These are phyloP conservation scores for Dermatemys mawii DNA, from an alignment of 2,113 vertebrate species.

Conservation along the genomic window DNA sequence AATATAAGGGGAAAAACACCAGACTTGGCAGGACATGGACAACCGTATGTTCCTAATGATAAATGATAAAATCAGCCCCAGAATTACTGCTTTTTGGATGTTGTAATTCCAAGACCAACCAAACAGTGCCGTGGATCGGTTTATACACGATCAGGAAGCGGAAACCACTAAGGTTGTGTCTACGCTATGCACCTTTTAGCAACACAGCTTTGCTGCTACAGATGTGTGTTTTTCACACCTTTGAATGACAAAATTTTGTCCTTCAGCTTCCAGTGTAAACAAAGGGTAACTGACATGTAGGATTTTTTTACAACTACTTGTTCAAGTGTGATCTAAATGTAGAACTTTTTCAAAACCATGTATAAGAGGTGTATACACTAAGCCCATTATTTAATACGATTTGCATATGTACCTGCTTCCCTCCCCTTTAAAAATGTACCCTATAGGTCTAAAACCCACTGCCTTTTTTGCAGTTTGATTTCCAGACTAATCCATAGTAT, in stretches of 20 bases:
- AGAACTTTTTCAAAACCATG: background rate
- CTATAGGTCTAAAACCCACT: background rate
- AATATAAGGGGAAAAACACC: background rate
- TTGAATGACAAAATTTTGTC: too few relatives aligned
- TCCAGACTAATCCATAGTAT: background rate
- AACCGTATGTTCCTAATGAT: background rate
- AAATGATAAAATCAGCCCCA: slow-evolving; percentile 40
- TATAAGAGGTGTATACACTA: background rate
- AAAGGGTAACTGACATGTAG: background rate
- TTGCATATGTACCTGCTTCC: background rate
- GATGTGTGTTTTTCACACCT: too few relatives aligned
- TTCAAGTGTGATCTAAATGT: background rate
- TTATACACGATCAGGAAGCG: background rate
- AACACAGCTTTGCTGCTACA: too few relatives aligned
- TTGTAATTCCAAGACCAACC: background rate
- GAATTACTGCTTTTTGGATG: slow-evolving; percentile 12
- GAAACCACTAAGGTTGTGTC: background rate
- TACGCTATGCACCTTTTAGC: too few relatives aligned
- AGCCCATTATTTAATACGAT: background rate
- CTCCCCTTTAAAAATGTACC: background rate
- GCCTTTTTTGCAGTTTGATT: background rate
- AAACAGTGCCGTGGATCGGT: background rate
- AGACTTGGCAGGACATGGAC: slow-evolving; percentile 11
- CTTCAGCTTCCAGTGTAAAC: too few relatives aligned
- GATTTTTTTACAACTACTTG: background rate